These are phyloP conservation scores for Lemur catta DNA, from an alignment of 2,797 vertebrate species.

Conservation along the genomic window DNA sequence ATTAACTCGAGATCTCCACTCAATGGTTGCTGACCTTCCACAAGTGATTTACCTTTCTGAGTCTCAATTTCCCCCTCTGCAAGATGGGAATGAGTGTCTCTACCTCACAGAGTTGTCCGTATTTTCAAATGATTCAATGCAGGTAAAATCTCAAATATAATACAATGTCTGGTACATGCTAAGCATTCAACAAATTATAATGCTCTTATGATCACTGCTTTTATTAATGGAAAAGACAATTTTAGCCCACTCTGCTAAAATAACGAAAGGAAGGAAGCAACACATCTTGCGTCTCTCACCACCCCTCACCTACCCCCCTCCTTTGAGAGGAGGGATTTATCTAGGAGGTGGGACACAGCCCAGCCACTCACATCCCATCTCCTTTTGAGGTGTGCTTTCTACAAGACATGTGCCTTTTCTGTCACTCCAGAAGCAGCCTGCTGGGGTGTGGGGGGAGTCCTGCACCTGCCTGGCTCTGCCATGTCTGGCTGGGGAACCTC, in stretches of 20 bases:
- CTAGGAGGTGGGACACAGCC: neutral
- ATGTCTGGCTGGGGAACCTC: neutral
- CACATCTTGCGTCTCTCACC: neutral
- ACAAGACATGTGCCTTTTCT: neutral
- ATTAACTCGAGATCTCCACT: neutral
- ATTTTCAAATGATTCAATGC: neutral
- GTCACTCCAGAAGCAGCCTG: neutral
- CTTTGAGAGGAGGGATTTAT: neutral
- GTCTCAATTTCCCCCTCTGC: neutral
- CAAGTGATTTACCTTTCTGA: neutral
- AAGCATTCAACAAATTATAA: neutral
- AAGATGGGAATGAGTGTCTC: neutral
- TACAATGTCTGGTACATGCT: neutral
- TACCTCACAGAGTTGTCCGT: neutral
- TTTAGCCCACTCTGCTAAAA: neutral
- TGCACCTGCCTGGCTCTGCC: neutral
- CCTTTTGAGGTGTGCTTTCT: neutral
- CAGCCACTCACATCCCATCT: neutral
- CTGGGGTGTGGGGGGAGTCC: rapidly evolving
- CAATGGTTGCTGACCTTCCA: neutral
- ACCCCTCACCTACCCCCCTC: no score
- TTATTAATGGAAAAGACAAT: neutral
- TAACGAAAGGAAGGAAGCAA: neutral
- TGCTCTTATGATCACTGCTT: neutral
- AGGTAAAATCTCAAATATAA: neutral